Conservation (phyloP, 1,140 invertebrate genomes). For the Platyscapa corneri region DNA sequence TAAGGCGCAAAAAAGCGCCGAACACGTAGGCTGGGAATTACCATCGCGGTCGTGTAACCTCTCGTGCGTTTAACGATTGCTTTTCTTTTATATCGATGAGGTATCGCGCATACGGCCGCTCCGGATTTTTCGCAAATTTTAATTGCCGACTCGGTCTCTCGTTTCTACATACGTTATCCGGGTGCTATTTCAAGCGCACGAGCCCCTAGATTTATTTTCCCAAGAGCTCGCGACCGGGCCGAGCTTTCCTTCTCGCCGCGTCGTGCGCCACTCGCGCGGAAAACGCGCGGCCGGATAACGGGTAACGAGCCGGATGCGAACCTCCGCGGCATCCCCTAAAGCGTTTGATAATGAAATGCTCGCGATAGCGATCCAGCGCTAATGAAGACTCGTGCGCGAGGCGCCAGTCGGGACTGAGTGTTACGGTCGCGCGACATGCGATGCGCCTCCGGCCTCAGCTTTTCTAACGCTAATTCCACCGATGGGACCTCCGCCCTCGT, state of each 20-base stretch:
- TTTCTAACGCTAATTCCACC: too few relatives aligned
- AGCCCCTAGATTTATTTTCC: background rate
- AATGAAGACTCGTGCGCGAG: conserved; percentile 3
- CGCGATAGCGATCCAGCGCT: conserved; percentile 15
- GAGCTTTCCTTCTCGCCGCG: too few relatives aligned
- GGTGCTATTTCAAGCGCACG: background rate
- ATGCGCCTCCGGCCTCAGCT: background rate
- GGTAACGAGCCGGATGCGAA: background rate
- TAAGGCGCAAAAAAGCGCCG: background rate
- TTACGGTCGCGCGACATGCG: conserved; percentile 22
- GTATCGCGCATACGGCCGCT: background rate
- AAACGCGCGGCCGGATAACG: background rate
- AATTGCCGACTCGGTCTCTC: background rate
- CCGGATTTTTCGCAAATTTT: conserved; percentile 34
- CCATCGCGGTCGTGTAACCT: too few relatives aligned
- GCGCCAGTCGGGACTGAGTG: background rate
- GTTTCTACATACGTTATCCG: conserved; percentile 8
- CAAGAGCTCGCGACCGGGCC: background rate
- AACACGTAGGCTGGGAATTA: background rate
- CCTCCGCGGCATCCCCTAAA: too few relatives aligned
- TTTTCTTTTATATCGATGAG: background rate
- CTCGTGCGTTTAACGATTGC: background rate
- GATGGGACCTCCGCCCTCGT: too few relatives aligned
- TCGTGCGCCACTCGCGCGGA: background rate
- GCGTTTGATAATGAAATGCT: conserved; percentile 30